Base-by-base conservation (phyloP, 2,888 invertebrate species). In the Ochropleura plecta region DNA sequence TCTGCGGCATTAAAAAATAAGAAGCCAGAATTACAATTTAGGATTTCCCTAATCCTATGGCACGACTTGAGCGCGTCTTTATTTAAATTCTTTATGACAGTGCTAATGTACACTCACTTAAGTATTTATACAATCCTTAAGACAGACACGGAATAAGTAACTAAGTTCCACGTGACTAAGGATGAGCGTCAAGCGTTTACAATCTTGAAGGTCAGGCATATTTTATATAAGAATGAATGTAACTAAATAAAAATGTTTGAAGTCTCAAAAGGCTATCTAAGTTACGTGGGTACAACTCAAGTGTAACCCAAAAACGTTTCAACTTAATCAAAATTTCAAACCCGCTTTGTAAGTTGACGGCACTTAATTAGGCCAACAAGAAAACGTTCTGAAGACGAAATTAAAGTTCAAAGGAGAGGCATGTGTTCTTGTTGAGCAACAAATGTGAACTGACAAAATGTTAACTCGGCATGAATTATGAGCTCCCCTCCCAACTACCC, bases 381-480 rank as follows among this genome's bases (percentile, higher is more conserved):
- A 88, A 91, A 92, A 87, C 87, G 88, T 90, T 84, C 71, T 76
- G 76, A 89, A 88, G 87, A 87, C 88, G 82, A 88, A 92, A 93
- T 92, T 91, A 91, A 93, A 94, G 92, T 93, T 94, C 90, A 91
- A 92, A 91, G 76, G 73, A 75, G 84, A 82, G 88, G 91, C 89
- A 91, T 91, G 90, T 92, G 93, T 94, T 91, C 88, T 79, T 90
- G 89, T 92, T 90, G 88, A 89, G 88, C 92, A 94, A 94, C 94
- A 94, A 96, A 95, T 94, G 92, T 90, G 92, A 95, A 94, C 96
- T 95, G 96, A 96, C 96, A 96, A 95, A 96, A 96, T 93, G 95
- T 94, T 95, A 95, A 95, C 94, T 94, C 90, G 89, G 95, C 94
- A 95, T 96, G 96, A 96, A 95, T 96, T 96, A 96, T 96, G 95